A percentile compares a stretch with the other conserved stretches of the same genome.
Evolutionary conservation across 23 tunicate species (phyloP).

Genomic region (Styela clava): DNA sequence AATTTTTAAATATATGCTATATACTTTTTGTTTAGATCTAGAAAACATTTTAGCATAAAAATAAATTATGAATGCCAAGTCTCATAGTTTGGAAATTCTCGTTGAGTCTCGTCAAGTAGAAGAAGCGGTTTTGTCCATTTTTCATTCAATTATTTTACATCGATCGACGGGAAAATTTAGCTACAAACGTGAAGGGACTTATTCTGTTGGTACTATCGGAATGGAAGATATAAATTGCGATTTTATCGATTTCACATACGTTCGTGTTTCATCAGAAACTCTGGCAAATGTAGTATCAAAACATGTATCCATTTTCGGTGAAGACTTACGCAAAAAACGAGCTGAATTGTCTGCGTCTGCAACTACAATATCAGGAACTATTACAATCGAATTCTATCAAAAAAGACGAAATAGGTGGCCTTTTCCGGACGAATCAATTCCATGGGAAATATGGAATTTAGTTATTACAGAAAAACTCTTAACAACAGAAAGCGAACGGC

Average conservation of each 20-base stretch:
- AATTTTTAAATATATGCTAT: no score
- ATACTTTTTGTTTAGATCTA: no score
- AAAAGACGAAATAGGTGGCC: slow-evolving; percentile 60
- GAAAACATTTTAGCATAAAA: no score
- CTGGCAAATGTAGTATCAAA: slow-evolving; percentile 40
- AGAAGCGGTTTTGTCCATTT: slow-evolving; percentile 66
- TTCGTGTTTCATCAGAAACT: slow-evolving; percentile 46
- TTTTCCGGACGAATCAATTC: slow-evolving; percentile 59
- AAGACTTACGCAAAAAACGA: slow-evolving; percentile 37
- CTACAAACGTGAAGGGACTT: slow-evolving; percentile 58
- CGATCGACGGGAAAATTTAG: slow-evolving; percentile 73
- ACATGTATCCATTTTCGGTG: slow-evolving; percentile 48
- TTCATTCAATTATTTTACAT: slow-evolving; percentile 71
- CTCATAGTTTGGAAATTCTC: slow-evolving; percentile 42
- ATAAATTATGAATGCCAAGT: slow-evolving; percentile 69
- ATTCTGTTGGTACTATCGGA: slow-evolving; percentile 76
- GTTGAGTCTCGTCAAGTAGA: slow-evolving; percentile 76
- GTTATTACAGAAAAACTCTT: slow-evolving; percentile 50
- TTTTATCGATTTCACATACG: slow-evolving; percentile 73
- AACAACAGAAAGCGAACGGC: slow-evolving; percentile 36
- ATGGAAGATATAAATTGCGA: slow-evolving; percentile 87
- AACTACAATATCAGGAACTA: slow-evolving; percentile 35
- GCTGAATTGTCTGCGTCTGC: slow-evolving; percentile 3
- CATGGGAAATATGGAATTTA: slow-evolving; percentile 94
- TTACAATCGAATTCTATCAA: slow-evolving; percentile 80